Evolutionary conservation across 2,888 invertebrate genomes (phyloP), one percentile per base, ranked within the genome.

Genomic region (Endotricha flammealis): DNA sequence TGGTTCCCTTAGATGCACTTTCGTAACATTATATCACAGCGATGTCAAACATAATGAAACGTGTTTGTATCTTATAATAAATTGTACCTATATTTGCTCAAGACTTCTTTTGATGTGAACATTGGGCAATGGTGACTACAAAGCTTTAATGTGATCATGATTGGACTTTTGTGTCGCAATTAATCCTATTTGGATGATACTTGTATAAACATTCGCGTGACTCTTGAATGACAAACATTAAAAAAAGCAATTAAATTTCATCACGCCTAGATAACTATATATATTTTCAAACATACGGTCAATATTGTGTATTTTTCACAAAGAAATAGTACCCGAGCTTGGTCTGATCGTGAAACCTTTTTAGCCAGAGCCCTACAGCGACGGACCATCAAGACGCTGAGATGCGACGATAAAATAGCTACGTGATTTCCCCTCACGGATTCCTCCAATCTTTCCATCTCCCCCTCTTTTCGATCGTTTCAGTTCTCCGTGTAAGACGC

Each of bases 371-470:
- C 29, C 29, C 39, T 29, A 28, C 37, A 35, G 52, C 46, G 51
- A 49, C 41, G 52, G 56, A 59, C 62, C 61, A 66, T 68, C 59
- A 59, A 64, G 68, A 59, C 63, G 57, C 53, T 54, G 48, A 57
- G 53, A 63, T 61, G 64, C 53, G 48, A 46, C 72, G 62, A 82
- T 83, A 82, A 83, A 82, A 75, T 64, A 66, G 70, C 67, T 67
- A 80, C 83, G 80, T 82, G 82, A 75, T 81, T 68, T 71, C 62
- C 64, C 60, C 57, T 60, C 64, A 55, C 64, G 63, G 69, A 63
- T 66, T 70, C 55, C 61, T 65, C 58, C 73, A 74, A 82, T 81
- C 81, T 80, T 73, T 73, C 70, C 69, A 72, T 77, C 66, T 70
- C 61, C 58, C 51, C 51, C 52, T 32, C 37, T 41, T 52, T 54